A percentile compares a stretch with the other conserved stretches of the same genome.
These are phyloP conservation scores for Odontothrips loti DNA, from an alignment of 2,888 invertebrate genomes.

Conservation along the genomic window DNA sequence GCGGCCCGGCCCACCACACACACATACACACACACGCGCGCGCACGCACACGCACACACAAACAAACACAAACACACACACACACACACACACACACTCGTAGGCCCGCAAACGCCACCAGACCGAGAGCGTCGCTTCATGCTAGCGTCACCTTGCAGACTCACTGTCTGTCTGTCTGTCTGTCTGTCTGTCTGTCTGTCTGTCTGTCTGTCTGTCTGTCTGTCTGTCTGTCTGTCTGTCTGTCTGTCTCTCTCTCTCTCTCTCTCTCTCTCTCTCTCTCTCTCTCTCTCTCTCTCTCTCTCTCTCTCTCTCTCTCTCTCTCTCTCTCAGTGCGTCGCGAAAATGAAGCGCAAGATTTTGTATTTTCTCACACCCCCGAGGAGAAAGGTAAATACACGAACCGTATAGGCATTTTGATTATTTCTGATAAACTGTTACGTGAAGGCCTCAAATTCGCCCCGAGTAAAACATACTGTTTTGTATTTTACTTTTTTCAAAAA, in stretches of 20 bases:
- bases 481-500: too few relatives aligned
- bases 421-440: too few relatives aligned
- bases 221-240: background rate
- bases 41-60: background rate
- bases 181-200: background rate
- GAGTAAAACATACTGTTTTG: too few relatives aligned
- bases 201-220: background rate
- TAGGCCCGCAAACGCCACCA: too few relatives aligned
- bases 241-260: constrained; percentile 23
- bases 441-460: too few relatives aligned
- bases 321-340: too few relatives aligned
- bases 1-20: too few relatives aligned
- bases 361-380: background rate
- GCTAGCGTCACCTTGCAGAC: background rate
- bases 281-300: too few relatives aligned
- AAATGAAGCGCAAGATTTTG: too few relatives aligned
- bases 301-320: too few relatives aligned
- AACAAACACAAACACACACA: background rate
- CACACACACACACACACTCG: background rate
- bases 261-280: too few relatives aligned
- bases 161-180: background rate
- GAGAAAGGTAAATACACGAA: background rate
- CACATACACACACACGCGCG: background rate
- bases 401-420: too few relatives aligned
- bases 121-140: background rate